Percentiles rank a stretch among this genome's conserved stretches.
phyloP scores from a whole-genome alignment of 2,797 vertebrate genomes.

The Rhynchotus rufescens region DNA sequence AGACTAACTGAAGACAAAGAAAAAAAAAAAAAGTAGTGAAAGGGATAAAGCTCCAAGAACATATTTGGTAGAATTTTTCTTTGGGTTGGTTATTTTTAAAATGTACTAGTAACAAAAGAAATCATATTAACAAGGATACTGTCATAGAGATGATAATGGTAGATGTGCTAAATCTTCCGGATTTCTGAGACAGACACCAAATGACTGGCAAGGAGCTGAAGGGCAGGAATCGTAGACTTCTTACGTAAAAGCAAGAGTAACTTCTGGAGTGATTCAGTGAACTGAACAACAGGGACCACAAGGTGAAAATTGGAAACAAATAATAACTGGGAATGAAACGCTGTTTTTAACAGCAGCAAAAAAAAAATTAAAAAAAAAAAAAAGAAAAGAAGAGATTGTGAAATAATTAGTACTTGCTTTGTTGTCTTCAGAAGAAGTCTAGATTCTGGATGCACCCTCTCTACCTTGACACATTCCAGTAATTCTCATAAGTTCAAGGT shows the following conservation, averaged over 20 bases:
- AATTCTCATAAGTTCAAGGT: neutral
- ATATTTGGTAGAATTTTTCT: neutral
- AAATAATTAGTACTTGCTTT: neutral
- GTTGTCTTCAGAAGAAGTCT: neutral
- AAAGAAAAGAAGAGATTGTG: neutral
- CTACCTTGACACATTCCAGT: neutral
- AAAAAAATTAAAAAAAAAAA: neutral
- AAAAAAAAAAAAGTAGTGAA: neutral
- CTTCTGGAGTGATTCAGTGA: neutral
- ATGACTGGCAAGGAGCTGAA: neutral
- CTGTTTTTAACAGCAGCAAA: neutral
- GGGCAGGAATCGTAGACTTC: neutral
- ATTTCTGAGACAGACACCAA: neutral
- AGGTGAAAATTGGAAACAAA: neutral
- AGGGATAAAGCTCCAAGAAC: neutral
- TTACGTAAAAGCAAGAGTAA: neutral
- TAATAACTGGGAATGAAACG: neutral
- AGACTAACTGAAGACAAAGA: neutral
- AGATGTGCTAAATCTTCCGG: neutral
- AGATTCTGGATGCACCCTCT: neutral
- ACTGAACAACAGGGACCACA: neutral
- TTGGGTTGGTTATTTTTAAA: neutral
- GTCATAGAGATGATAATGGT: neutral
- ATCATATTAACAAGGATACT: neutral
- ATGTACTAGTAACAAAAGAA: neutral